phyloP scores from a whole-genome alignment of 2,797 vertebrate species.

The Bucorvus abyssinicus region DNA sequence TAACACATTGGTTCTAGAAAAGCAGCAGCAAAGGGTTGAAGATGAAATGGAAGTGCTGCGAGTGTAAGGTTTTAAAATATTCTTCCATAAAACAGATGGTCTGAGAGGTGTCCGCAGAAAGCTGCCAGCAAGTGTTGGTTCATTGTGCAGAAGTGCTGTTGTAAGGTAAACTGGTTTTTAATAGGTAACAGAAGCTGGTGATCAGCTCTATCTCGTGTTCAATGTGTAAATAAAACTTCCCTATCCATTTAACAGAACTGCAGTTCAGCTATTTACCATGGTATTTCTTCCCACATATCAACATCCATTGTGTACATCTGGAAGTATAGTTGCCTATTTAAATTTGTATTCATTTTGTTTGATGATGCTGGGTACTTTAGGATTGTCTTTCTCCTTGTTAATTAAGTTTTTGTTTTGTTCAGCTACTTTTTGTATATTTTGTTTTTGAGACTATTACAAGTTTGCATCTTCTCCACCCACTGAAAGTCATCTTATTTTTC shows the following conservation, averaged over 20 bases:
- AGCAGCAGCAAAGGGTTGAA: slow-evolving; percentile 51
- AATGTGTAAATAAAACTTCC: slow-evolving; percentile 77
- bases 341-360: slow-evolving; percentile 69
- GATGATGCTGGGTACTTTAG: slow-evolving; percentile 69
- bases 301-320: slow-evolving; percentile 67
- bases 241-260: slow-evolving; percentile 60
- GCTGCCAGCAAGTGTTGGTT: slow-evolving; percentile 38
- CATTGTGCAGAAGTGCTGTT: slow-evolving; percentile 47
- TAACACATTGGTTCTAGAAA: slow-evolving; percentile 50
- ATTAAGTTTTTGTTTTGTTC: slow-evolving; percentile 70
- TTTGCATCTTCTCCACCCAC: slow-evolving; percentile 68
- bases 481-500: slow-evolving; percentile 73
- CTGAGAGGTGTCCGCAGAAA: slow-evolving; percentile 47
- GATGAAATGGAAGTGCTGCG: slow-evolving; percentile 42
- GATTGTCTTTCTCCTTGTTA: slow-evolving; percentile 71
- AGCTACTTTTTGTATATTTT: slow-evolving; percentile 81
- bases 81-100: slow-evolving; percentile 26
- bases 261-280: slow-evolving; percentile 63
- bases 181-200: slow-evolving; percentile 54
- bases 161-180: slow-evolving; percentile 62
- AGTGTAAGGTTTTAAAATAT: background rate
- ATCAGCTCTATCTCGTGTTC: slow-evolving; percentile 61
- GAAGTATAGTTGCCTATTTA: slow-evolving; percentile 70
- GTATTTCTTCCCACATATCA: slow-evolving; percentile 69
- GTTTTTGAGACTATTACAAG: slow-evolving; percentile 64